Conservation (phyloP, 2,113 vertebrate species). For the Rhombomys opimus region DNA sequence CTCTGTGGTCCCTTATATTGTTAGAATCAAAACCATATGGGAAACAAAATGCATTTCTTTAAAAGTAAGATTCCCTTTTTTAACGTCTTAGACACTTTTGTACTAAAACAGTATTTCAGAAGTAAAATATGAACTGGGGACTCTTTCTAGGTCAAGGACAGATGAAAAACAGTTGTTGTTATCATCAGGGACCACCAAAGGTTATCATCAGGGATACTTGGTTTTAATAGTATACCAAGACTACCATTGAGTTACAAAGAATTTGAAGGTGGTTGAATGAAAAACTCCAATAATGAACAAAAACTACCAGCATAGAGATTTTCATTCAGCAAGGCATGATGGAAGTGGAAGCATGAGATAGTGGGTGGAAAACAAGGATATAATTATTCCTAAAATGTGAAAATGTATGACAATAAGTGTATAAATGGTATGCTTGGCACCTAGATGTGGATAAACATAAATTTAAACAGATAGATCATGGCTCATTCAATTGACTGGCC, state of each 20-base stretch:
- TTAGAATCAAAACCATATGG: neutral
- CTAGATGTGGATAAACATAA: neutral
- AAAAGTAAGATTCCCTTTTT: neutral
- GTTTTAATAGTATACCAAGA: constrained; percentile 1
- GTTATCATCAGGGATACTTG: neutral
- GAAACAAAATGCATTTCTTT: neutral
- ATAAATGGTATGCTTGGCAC: neutral
- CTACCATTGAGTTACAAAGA: neutral
- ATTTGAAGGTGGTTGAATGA: constrained; percentile 27
- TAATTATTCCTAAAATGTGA: neutral
- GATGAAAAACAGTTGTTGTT: neutral
- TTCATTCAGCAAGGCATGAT: neutral
- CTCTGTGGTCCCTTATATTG: neutral
- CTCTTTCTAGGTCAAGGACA: neutral
- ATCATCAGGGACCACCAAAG: neutral
- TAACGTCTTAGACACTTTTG: neutral
- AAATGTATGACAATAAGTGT: neutral
- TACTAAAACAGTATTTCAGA: neutral
- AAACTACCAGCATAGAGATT: neutral
- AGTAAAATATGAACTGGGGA: neutral
- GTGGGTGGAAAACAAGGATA: neutral
- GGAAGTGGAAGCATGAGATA: neutral
- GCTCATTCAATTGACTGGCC: neutral
- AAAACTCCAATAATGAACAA: neutral
- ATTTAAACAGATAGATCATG: neutral